Evolutionary conservation across 2,888 invertebrate species (phyloP).

Genomic region (Xestia xanthographa): DNA sequence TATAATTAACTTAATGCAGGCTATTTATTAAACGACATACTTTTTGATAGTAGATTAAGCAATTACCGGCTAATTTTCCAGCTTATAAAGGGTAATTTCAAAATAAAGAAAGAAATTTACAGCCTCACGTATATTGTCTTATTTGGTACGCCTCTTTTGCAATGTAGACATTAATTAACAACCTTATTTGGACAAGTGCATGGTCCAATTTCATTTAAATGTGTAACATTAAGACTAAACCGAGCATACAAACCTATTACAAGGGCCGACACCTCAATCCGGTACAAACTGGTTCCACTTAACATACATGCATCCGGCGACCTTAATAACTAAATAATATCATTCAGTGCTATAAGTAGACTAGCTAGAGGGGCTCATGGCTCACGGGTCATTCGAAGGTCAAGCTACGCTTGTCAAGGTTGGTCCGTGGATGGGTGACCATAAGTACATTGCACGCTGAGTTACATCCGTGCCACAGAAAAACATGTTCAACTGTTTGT

Average conservation of each 20-base stretch:
- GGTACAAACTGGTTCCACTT: slow-evolving; percentile 79
- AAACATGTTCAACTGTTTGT: background rate
- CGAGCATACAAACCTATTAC: slow-evolving; percentile 52
- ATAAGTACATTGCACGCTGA: background rate
- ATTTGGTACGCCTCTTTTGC: slow-evolving; percentile 48
- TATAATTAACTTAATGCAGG: background rate
- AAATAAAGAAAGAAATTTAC: slow-evolving; percentile 44
- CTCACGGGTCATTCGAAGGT: background rate
- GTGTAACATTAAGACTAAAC: slow-evolving; percentile 56
- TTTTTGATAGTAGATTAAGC: slow-evolving; percentile 35
- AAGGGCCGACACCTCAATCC: slow-evolving; percentile 68
- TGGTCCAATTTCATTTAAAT: slow-evolving; percentile 57
- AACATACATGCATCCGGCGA: slow-evolving; percentile 79
- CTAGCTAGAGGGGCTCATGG: slow-evolving; percentile 7
- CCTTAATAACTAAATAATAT: slow-evolving; percentile 77
- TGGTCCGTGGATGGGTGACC: background rate
- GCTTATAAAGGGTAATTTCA: slow-evolving; percentile 33
- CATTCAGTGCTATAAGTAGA: slow-evolving; percentile 62
- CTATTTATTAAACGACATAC: slow-evolving; percentile 9
- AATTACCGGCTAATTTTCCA: slow-evolving; percentile 24
- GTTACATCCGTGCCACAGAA: background rate
- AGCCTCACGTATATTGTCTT: slow-evolving; percentile 33
- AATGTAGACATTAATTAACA: slow-evolving; percentile 43
- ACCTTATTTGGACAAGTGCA: slow-evolving; percentile 50
- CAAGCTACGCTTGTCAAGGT: background rate